These are phyloP conservation scores for Anagyrus pseudococci DNA, from an alignment of 2,888 invertebrate species.

Conservation along the genomic window DNA sequence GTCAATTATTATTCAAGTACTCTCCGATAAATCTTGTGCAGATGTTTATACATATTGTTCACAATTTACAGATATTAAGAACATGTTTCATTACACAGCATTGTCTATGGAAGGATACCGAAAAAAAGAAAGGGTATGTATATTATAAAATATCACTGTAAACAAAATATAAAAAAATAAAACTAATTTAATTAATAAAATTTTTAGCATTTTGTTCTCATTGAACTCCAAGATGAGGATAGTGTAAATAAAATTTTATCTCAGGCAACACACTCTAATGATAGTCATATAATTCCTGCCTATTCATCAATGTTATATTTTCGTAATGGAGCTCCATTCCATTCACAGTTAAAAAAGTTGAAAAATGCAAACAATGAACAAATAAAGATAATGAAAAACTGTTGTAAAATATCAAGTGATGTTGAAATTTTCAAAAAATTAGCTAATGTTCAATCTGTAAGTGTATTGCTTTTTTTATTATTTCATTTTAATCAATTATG, in stretches of 20 bases:
- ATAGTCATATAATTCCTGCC: slow-evolving; percentile 69
- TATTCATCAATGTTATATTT: slow-evolving; percentile 80
- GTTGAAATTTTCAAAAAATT: slow-evolving; percentile 20
- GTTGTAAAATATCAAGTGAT: neutral
- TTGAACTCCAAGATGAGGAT: slow-evolving; percentile 71
- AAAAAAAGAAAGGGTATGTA: neutral
- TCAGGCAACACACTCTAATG: slow-evolving; percentile 67
- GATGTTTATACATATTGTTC: slow-evolving; percentile 76
- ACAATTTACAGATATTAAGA: slow-evolving; percentile 70
- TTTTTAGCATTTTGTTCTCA: slow-evolving; percentile 74
- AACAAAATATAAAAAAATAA: neutral
- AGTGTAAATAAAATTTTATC: slow-evolving; percentile 67
- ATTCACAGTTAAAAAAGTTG: slow-evolving; percentile 44
- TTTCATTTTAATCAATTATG: neutral
- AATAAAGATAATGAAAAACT: neutral
- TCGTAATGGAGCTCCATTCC: slow-evolving; percentile 63
- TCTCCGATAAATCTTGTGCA: slow-evolving; percentile 71
- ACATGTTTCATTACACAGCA: slow-evolving; percentile 71
- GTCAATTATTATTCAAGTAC: slow-evolving; percentile 79
- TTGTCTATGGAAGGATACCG: slow-evolving; percentile 16
- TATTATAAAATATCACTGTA: neutral
- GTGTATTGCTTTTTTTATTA: neutral
- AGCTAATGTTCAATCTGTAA: slow-evolving; percentile 13
- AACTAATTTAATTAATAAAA: slow-evolving; percentile 3
- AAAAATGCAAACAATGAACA: slow-evolving; percentile 8